phyloP scores from a whole-genome alignment of 2,888 invertebrate genomes.

The Cabera pusaria region DNA sequence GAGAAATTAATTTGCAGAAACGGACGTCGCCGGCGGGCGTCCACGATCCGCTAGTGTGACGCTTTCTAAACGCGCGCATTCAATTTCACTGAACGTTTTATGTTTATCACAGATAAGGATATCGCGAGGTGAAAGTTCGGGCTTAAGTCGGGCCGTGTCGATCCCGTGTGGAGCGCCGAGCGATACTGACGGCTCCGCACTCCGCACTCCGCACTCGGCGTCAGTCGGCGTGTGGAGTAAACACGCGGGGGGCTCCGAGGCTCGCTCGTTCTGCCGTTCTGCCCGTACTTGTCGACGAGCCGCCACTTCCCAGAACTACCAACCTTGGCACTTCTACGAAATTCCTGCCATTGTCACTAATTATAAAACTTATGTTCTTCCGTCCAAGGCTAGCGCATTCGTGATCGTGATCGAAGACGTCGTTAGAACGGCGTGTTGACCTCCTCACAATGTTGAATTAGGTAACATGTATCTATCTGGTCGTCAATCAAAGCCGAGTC shows the following conservation, averaged over 20 bases:
- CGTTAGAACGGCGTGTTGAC: constrained; percentile 48
- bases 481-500: constrained; percentile 54
- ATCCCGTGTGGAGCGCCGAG: constrained; percentile 57
- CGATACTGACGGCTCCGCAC: constrained; percentile 62
- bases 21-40: constrained; percentile 58
- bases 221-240: constrained; percentile 28
- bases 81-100: constrained; percentile 72
- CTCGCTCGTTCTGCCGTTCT: constrained; percentile 34
- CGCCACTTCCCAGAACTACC: constrained; percentile 73
- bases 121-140: constrained; percentile 81
- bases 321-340: constrained; percentile 78
- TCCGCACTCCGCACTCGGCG: constrained; percentile 29
- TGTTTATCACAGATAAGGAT: constrained; percentile 75
- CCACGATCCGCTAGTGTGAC: constrained; percentile 64
- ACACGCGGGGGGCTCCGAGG: constrained; percentile 38
- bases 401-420: constrained; percentile 27
- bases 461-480: constrained; percentile 50
- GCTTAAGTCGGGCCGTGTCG: constrained; percentile 50
- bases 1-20: constrained; percentile 81
- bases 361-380: constrained; percentile 76
- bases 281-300: constrained; percentile 50
- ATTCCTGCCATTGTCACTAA: constrained; percentile 79
- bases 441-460: constrained; percentile 47
- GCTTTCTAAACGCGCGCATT: constrained; percentile 76
- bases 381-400: constrained; percentile 52